A percentile compares a stretch with the other conserved stretches of the same genome.
Conservation (phyloP, 2,797 vertebrate genomes). For the Hybognathus amarus region DNA sequence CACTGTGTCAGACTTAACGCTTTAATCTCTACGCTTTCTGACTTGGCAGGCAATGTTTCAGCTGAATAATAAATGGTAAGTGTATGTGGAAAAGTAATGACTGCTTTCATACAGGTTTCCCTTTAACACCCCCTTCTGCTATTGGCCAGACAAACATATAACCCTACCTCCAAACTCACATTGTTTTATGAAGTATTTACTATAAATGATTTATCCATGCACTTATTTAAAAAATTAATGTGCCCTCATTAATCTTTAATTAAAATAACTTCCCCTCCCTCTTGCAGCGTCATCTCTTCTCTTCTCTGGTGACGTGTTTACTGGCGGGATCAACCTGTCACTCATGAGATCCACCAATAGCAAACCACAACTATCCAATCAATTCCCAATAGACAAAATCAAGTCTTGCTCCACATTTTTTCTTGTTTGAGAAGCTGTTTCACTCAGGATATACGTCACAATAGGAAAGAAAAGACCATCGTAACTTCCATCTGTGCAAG, state of each 20-base stretch:
- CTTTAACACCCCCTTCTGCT: not conserved
- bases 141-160: not conserved
- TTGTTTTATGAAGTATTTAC: not conserved
- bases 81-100: not conserved
- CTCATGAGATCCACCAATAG: not conserved
- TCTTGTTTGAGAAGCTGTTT: not conserved
- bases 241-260: not conserved
- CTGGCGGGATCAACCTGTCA: not conserved
- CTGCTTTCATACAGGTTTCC: not conserved
- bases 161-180: not conserved
- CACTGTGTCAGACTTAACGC: not conserved
- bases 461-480: not conserved
- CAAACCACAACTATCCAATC: no score
- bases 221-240: not conserved
- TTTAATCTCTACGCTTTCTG: not conserved
- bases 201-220: not conserved
- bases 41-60: not conserved
- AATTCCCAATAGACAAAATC: no score
- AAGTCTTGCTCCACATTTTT: not conserved
- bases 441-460: not conserved
- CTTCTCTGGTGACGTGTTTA: not conserved
- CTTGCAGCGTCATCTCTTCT: not conserved
- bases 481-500: no score
- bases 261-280: not conserved
- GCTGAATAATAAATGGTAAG: not conserved